These are phyloP conservation scores for Menidia menidia DNA, from an alignment of 2,797 vertebrate genomes.

Conservation along the genomic window DNA sequence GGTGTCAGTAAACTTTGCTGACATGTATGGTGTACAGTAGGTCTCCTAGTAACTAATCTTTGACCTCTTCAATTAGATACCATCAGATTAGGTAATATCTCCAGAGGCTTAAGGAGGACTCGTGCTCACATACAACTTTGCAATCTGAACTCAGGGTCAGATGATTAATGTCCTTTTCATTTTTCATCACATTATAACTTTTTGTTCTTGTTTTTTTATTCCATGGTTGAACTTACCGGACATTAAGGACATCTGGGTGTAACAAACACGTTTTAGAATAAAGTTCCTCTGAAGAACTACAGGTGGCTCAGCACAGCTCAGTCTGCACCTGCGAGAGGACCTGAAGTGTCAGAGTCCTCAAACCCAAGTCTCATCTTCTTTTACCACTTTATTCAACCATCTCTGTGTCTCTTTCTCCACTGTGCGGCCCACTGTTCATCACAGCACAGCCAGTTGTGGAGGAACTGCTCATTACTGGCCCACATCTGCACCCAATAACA, in stretches of 20 bases:
- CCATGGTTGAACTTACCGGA: neutral
- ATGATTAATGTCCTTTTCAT: neutral
- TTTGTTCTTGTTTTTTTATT: conserved; percentile 6
- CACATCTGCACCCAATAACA: conserved; percentile 84
- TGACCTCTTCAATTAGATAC: conserved; percentile 22
- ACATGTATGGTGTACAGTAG: conserved; percentile 1
- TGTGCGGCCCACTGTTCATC: conserved; percentile 73
- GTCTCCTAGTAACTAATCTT: conserved; percentile 22
- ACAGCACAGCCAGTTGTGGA: conserved; percentile 49
- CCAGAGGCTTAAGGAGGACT: conserved; percentile 6
- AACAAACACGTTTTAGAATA: conserved; percentile 1
- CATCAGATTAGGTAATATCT: conserved; percentile 34
- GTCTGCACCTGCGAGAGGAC: conserved; percentile 69
- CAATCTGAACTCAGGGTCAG: neutral
- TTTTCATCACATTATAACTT: neutral
- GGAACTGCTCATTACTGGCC: conserved; percentile 76
- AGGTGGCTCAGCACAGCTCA: conserved; percentile 44
- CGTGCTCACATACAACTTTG: conserved; percentile 21
- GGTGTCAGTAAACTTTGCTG: neutral
- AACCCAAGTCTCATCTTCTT: conserved; percentile 55
- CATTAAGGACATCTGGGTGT: neutral
- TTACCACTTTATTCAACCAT: conserved; percentile 44
- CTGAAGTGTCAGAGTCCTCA: neutral
- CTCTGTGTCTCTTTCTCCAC: conserved; percentile 44
- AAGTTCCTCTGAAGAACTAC: conserved; percentile 37